Base-by-base conservation (phyloP, 2,113 vertebrate species). In the Merops nubicus region DNA sequence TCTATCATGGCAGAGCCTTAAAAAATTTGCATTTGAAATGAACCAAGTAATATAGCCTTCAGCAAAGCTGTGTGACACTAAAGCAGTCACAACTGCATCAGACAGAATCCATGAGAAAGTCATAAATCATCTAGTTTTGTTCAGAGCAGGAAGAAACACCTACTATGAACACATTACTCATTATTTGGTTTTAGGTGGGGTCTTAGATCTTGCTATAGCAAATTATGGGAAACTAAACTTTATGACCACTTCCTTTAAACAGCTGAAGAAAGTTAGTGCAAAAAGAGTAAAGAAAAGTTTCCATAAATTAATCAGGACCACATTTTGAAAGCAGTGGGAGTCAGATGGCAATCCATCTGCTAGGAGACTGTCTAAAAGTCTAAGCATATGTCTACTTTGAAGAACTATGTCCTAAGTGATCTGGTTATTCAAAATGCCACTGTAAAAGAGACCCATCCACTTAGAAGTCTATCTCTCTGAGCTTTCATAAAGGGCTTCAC, bases 301-400 rank as follows among this genome's bases (percentile, higher is more conserved):
- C 36, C 0, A 0, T 43, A 65, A 81, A 74, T 36, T 4, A 83
- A 67, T 73, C 36, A 51, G 43, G 53, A 31, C 8, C 10, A 29
- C 40, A 53, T 77, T 86, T 87, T 64, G 33, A 81, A 85, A 89
- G 48, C 60, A 47, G 28, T 23, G 22, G 9, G 42, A 76, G 25
- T 83, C 57, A 72, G 51, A 45, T 40, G 51, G 50, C 11, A 79
- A 67, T 70, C 62, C 34, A 14, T 17, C 28, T 72, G 28, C 42
- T 18, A 25, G 31, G n/a, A 84, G 21, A 40, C 26, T n/a, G n/a
- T 74, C 73, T 62, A 53, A 40, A 63, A 42, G 34, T 48, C 42
- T 40, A 67, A 50, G 15, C 28, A n/a, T 13, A 33, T 4, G 26
- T 60, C n/a, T 67, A 38, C 43, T 79, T 80, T 59, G 62, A 94